These are phyloP conservation scores for Ailuropoda melanoleuca DNA, from an alignment of 2,113 vertebrate species.

Conservation along the genomic window DNA sequence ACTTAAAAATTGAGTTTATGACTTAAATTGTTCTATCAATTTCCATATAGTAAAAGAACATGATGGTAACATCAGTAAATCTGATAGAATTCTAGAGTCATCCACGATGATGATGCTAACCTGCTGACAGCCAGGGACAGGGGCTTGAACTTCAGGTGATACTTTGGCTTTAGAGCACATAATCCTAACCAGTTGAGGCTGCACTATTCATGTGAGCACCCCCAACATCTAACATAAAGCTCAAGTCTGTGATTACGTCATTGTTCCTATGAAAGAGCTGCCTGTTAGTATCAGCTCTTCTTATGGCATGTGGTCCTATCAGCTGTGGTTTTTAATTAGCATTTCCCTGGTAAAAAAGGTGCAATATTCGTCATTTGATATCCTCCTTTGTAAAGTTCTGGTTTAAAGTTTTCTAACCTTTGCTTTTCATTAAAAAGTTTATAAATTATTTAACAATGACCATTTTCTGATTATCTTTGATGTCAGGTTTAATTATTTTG, in stretches of 20 bases:
- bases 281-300: not conserved
- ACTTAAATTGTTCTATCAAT: not conserved
- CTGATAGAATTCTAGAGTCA: not conserved
- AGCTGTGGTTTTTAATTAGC: not conserved
- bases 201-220: not conserved
- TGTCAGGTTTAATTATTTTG: not conserved
- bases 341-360: not conserved
- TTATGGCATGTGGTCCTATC: not conserved
- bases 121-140: not conserved
- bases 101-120: not conserved
- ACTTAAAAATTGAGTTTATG: not conserved
- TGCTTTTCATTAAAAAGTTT: not conserved
- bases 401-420: not conserved
- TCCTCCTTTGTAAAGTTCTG: not conserved
- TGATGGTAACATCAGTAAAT: not conserved
- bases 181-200: not conserved
- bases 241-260: not conserved
- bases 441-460: not conserved
- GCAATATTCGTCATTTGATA: not conserved
- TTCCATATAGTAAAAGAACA: not conserved
- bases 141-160: not conserved
- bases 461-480: conserved; percentile 18
- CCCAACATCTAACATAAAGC: not conserved
- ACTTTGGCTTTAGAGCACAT: not conserved
- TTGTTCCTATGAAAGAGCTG: not conserved